These are phyloP conservation scores for Dasyornis broadbenti DNA, from an alignment of 2,113 vertebrate species.

Conservation along the genomic window DNA sequence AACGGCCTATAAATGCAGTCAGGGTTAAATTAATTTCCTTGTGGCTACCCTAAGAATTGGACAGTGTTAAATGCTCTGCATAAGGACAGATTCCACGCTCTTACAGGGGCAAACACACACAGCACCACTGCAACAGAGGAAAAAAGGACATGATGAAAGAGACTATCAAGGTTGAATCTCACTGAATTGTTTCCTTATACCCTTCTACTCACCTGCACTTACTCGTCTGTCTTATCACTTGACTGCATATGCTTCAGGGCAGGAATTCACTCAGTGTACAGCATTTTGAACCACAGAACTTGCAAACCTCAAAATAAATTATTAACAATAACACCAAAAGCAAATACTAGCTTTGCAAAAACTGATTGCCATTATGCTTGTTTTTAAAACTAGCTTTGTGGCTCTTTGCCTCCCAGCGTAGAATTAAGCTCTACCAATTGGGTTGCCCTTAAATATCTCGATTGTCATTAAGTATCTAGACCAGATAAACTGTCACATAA, in stretches of 20 bases:
- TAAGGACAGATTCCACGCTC: neutral
- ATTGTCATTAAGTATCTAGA: neutral
- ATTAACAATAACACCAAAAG: neutral
- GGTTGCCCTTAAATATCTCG: neutral
- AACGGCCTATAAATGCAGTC: neutral
- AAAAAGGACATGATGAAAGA: neutral
- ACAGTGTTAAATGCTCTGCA: rapidly evolving
- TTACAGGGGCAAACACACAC: neutral
- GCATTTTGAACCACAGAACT: neutral
- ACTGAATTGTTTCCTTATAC: neutral
- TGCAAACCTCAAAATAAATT: neutral
- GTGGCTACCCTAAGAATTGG: neutral
- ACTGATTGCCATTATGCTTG: neutral
- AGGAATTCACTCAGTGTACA: neutral
- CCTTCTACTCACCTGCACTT: neutral
- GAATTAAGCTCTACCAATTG: neutral
- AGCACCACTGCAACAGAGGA: neutral
- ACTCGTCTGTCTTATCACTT: neutral
- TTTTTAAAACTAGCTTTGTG: neutral
- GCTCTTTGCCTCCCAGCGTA: neutral
- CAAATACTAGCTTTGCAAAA: neutral
- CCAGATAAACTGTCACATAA: neutral
- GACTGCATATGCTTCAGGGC: neutral
- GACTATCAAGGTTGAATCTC: neutral
- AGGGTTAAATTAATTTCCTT: neutral